phyloP scores from a whole-genome alignment of 2,797 vertebrate species.

The Otus scops region DNA sequence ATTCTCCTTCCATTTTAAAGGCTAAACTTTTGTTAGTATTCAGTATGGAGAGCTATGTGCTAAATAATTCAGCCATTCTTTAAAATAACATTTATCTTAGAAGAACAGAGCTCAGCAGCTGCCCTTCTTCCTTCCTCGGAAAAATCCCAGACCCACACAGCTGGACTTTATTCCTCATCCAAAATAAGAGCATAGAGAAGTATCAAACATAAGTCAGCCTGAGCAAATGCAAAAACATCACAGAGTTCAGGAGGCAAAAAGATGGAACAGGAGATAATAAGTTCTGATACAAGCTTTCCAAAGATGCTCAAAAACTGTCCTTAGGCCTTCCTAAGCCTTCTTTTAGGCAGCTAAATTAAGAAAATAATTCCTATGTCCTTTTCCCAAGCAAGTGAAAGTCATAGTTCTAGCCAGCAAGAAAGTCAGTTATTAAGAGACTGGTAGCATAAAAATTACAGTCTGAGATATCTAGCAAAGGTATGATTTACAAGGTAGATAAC shows the following conservation, averaged over 20 bases:
- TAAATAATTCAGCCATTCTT: conserved; percentile 21
- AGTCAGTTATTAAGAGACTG: neutral
- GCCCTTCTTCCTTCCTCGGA: neutral
- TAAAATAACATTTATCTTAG: conserved; percentile 27
- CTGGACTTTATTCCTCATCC: neutral
- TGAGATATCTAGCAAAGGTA: neutral
- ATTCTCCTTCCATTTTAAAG: neutral
- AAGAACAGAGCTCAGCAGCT: neutral
- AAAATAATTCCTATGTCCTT: neutral
- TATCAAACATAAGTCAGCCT: neutral
- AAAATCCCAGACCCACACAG: neutral
- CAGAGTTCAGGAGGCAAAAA: neutral
- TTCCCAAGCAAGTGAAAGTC: neutral
- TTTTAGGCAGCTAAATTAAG: neutral
- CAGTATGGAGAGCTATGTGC: neutral
- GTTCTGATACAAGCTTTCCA: neutral
- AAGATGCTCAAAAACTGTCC: neutral
- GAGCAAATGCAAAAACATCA: neutral
- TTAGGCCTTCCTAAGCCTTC: neutral
- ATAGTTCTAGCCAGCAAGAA: neutral
- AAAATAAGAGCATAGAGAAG: neutral
- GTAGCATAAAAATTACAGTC: conserved; percentile 5
- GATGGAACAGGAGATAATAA: neutral
- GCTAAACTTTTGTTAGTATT: conserved; percentile 12
- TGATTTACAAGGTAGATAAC: conserved; percentile 17